These are phyloP conservation scores for Thunnus thynnus DNA, from an alignment of 2,113 vertebrate genomes.

Conservation along the genomic window DNA sequence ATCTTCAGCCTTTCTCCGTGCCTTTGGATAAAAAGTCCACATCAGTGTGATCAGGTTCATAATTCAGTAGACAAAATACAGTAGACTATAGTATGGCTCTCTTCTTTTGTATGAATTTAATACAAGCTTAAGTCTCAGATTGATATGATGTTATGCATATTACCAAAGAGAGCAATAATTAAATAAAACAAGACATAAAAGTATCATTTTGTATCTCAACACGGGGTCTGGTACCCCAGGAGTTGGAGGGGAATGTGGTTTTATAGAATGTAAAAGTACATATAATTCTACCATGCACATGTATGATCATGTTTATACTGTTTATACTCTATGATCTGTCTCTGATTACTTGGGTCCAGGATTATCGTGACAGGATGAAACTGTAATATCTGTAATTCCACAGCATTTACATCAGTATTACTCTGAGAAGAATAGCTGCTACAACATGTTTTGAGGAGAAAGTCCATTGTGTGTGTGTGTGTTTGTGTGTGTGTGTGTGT, in stretches of 20 bases:
- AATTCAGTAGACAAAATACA: too few relatives aligned
- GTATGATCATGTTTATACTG: slow-evolving; percentile 39
- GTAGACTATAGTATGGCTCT: neutral
- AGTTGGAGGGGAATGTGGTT: slow-evolving; percentile 5
- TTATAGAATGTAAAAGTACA: slow-evolving; percentile 36
- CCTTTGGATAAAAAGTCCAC: too few relatives aligned
- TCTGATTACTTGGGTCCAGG: neutral
- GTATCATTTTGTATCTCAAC: neutral
- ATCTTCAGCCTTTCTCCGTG: too few relatives aligned
- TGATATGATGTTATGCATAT: neutral
- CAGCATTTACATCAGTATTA: neutral
- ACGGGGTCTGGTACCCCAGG: slow-evolving; percentile 63
- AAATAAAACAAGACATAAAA: neutral
- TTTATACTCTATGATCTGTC: slow-evolving; percentile 34
- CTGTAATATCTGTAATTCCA: neutral
- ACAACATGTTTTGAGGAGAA: neutral
- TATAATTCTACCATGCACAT: slow-evolving; percentile 42
- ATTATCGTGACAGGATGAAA: neutral
- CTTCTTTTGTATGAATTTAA: neutral
- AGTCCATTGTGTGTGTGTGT: neutral
- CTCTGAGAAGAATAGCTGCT: neutral
- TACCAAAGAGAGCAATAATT: neutral
- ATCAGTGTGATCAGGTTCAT: too few relatives aligned
- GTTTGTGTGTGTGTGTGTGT: rapidly evolving
- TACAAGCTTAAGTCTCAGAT: neutral